These are phyloP conservation scores for Hartigia nigra DNA, from an alignment of 2,888 invertebrate genomes.

Conservation along the genomic window DNA sequence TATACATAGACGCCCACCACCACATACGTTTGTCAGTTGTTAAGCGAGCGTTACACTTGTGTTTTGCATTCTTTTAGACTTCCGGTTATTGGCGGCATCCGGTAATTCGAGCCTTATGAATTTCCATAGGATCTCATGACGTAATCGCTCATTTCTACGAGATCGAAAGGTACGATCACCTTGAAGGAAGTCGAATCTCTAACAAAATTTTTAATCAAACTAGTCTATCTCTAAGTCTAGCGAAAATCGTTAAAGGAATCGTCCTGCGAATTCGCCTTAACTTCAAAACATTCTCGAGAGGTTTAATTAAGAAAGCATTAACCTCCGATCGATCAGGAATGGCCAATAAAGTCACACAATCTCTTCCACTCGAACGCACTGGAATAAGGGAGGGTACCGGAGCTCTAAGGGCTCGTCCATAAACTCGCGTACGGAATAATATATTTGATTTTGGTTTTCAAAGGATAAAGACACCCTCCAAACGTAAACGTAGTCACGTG, in stretches of 20 bases:
- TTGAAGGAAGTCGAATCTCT: neutral
- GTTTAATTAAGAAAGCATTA: constrained; percentile 40
- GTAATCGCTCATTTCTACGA: neutral
- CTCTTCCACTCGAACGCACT: constrained; percentile 44
- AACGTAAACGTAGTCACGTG: constrained; percentile 62
- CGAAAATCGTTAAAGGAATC: neutral
- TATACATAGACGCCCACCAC: constrained; percentile 23
- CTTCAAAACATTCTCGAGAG: constrained; percentile 8
- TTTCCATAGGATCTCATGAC: neutral
- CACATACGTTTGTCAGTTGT: no score
- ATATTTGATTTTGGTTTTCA: constrained; percentile 62
- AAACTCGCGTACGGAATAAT: constrained; percentile 41
- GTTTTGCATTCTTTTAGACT: neutral
- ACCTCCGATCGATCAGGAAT: constrained; percentile 23
- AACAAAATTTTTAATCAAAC: neutral
- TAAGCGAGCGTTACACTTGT: constrained; percentile 29
- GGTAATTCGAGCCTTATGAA: neutral
- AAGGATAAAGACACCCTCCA: constrained; percentile 46
- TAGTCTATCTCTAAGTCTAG: accelerated
- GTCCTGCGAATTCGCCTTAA: neutral
- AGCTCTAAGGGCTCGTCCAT: constrained; percentile 19
- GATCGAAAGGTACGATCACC: neutral
- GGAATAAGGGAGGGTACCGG: constrained; percentile 34
- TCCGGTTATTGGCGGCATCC: neutral
- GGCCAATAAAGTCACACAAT: constrained; percentile 52